Conservation (phyloP, 2,797 vertebrate species). For the Pteronotus mesoamericanus region DNA sequence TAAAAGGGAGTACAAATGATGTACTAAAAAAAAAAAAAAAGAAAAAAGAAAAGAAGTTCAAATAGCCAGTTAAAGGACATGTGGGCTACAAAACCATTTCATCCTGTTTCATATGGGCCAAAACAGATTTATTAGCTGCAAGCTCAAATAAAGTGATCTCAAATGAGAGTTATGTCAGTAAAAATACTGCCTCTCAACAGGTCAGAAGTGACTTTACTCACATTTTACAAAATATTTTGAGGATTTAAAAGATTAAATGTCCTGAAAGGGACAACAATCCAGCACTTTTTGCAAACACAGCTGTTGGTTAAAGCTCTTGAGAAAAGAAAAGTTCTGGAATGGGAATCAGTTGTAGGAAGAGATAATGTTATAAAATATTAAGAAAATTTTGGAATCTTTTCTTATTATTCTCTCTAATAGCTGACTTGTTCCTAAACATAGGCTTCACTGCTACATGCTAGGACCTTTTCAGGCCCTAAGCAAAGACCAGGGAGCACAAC, state of each 20-base stretch:
- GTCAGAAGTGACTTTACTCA: slow-evolving; percentile 75
- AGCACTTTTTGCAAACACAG: slow-evolving; percentile 76
- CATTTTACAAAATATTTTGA: slow-evolving; percentile 79
- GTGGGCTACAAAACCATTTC: slow-evolving; percentile 58
- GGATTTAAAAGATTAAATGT: slow-evolving; percentile 79
- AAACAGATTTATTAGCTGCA: slow-evolving; percentile 69
- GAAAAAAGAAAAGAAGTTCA: slow-evolving; percentile 49
- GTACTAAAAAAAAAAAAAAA: slow-evolving; percentile 41
- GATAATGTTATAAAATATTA: slow-evolving; percentile 49
- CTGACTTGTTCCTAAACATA: slow-evolving; percentile 19
- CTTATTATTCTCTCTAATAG: neutral
- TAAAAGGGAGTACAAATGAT: slow-evolving; percentile 9
- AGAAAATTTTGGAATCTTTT: slow-evolving; percentile 38
- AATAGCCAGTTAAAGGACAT: slow-evolving; percentile 52
- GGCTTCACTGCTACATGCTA: neutral
- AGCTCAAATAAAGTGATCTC: slow-evolving; percentile 73
- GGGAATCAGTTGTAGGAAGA: slow-evolving; percentile 45
- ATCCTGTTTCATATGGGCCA: slow-evolving; percentile 55
- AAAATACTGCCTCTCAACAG: slow-evolving; percentile 69
- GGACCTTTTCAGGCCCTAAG: neutral
- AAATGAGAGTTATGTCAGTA: slow-evolving; percentile 77
- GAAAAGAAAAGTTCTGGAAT: slow-evolving; percentile 57
- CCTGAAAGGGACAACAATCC: slow-evolving; percentile 64
- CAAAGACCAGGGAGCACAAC: neutral
- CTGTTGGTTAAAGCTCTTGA: slow-evolving; percentile 67